Evolutionary conservation across 2,113 vertebrate genomes (phyloP).

Genomic region (Lontra canadensis): DNA sequence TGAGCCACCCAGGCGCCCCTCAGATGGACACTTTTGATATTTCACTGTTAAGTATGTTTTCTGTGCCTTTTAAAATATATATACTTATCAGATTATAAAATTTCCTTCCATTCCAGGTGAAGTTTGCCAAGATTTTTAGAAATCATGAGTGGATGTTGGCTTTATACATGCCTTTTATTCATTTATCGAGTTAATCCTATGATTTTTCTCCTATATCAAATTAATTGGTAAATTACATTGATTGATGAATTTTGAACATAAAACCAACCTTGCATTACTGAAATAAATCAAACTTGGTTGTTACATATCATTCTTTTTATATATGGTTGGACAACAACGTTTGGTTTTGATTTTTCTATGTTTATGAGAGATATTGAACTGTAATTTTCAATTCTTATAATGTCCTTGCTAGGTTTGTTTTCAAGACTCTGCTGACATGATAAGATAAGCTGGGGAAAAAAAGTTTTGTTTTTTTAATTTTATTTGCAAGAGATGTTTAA

Average conservation of each 20-base stretch:
- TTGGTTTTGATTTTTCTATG: not conserved
- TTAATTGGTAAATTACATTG: not conserved
- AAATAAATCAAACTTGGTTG: not conserved
- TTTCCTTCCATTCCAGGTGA: not conserved
- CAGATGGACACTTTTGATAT: not conserved
- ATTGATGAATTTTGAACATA: conserved; percentile 2
- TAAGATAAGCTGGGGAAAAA: not conserved
- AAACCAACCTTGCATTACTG: not conserved
- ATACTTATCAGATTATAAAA: not conserved
- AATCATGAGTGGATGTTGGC: not conserved
- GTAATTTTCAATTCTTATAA: not conserved
- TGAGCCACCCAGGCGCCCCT: not conserved
- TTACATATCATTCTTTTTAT: not conserved
- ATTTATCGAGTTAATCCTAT: not conserved
- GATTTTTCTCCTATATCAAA: not conserved
- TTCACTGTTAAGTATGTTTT: not conserved
- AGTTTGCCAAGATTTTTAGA: not conserved
- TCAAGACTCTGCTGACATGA: not conserved
- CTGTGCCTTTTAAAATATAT: not conserved
- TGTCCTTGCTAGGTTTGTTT: not conserved
- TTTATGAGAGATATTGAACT: not conserved
- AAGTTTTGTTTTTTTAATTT: not conserved
- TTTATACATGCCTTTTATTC: not conserved
- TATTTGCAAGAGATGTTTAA: conserved; percentile 16
- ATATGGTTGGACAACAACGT: not conserved